Conservation (phyloP, 2,888 invertebrate species). For the Trissonchulus latispiculum region DNA sequence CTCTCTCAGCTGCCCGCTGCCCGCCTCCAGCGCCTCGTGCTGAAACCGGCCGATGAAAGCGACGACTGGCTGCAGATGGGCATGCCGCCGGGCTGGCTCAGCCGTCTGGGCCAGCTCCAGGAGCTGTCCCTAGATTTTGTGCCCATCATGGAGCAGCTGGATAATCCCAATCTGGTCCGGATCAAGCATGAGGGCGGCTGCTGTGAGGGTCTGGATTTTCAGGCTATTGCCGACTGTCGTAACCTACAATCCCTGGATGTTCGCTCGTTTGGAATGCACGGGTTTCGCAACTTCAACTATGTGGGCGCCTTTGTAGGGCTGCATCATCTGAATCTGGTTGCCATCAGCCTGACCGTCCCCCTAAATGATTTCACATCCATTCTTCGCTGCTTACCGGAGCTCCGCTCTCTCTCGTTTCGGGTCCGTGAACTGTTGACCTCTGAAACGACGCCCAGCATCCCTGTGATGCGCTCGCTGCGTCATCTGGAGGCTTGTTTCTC, state of each 20-base stretch:
- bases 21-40: neutral
- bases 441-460: neutral
- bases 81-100: neutral
- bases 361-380: neutral
- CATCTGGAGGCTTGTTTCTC: neutral
- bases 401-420: neutral
- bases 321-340: neutral
- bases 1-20: neutral
- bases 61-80: neutral
- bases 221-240: neutral
- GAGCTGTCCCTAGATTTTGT: neutral
- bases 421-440: neutral
- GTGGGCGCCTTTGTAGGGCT: neutral
- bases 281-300: neutral
- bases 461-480: neutral
- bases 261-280: neutral
- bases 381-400: neutral
- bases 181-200: neutral
- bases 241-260: neutral
- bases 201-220: neutral
- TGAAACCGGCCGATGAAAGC: neutral
- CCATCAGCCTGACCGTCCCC: neutral
- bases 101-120: neutral
- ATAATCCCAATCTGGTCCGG: neutral
- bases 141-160: neutral